Conservation (phyloP, 92 coral and sea anemone genomes). For the Metridium senile region DNA sequence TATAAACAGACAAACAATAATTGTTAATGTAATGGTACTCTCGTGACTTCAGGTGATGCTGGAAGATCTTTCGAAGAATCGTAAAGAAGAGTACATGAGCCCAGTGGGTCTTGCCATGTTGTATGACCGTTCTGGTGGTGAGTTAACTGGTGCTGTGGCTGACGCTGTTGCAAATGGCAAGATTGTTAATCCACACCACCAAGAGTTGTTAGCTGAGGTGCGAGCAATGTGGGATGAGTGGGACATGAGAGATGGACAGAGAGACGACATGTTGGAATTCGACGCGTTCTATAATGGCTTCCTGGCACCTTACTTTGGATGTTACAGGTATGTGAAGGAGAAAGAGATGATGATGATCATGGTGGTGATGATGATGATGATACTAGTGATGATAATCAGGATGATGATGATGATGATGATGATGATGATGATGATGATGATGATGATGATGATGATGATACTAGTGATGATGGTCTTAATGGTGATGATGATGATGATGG, state of each 20-base stretch:
- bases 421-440: no score
- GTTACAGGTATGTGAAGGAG: slow-evolving; percentile 28
- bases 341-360: no score
- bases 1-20: background rate
- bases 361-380: no score
- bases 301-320: slow-evolving; percentile 77
- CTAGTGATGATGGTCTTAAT: no score
- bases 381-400: no score
- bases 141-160: slow-evolving; percentile 58
- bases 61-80: slow-evolving; percentile 63
- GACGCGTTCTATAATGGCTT: slow-evolving; percentile 79
- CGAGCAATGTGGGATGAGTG: slow-evolving; percentile 79
- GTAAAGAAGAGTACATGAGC: slow-evolving; percentile 84
- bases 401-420: no score
- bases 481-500: no score
- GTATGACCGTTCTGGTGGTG: slow-evolving; percentile 82
- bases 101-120: slow-evolving; percentile 66
- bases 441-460: no score
- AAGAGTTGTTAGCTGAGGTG: slow-evolving; percentile 49
- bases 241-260: slow-evolving; percentile 59
- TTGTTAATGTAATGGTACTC: no score
- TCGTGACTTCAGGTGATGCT: slow-evolving; percentile 44
- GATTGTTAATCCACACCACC: slow-evolving; percentile 34
- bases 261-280: slow-evolving; percentile 61
- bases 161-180: slow-evolving; percentile 50